Percentiles rank a stretch among this genome's conserved stretches.
Conservation (phyloP, 2,888 invertebrate genomes). For the Phoenoteleia sp. region DNA sequence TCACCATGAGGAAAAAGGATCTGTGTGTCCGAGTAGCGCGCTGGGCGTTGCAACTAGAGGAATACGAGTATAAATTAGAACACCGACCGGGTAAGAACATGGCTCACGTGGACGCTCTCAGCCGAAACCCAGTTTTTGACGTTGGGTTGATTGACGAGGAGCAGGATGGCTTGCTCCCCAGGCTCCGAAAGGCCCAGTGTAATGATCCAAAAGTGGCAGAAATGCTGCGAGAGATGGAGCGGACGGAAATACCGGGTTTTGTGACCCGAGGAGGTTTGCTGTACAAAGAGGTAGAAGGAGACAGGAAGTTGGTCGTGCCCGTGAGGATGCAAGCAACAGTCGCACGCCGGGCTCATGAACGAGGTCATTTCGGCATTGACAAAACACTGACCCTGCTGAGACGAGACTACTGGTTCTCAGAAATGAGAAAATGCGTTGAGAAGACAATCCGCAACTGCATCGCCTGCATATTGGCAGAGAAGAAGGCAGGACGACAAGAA, state of each 20-base stretch:
- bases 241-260: conserved; percentile 70
- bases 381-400: conserved; percentile 68
- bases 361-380: conserved; percentile 81
- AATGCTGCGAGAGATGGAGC: conserved; percentile 23
- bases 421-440: background rate
- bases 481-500: conserved; percentile 19
- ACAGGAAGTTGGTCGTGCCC: conserved; percentile 78
- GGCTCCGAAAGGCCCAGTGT: conserved; percentile 52
- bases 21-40: conserved; percentile 43
- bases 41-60: conserved; percentile 36
- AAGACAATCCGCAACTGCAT: background rate
- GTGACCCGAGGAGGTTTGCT: conserved; percentile 14
- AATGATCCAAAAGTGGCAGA: conserved; percentile 40
- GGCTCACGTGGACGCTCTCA: conserved; percentile 75
- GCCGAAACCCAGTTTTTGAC: conserved; percentile 64
- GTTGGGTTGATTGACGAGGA: conserved; percentile 23
- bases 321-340: conserved; percentile 81
- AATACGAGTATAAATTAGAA: conserved; percentile 54
- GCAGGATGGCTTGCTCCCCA: conserved; percentile 17
- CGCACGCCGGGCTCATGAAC: conserved; percentile 81
- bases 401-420: conserved; percentile 4
- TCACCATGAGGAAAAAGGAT: conserved; percentile 70
- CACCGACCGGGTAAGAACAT: conserved; percentile 68
- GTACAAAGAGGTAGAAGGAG: conserved; percentile 39
- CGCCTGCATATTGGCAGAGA: conserved; percentile 9